phyloP scores from a whole-genome alignment of 2,113 vertebrate genomes.

The Cyanistes caeruleus region DNA sequence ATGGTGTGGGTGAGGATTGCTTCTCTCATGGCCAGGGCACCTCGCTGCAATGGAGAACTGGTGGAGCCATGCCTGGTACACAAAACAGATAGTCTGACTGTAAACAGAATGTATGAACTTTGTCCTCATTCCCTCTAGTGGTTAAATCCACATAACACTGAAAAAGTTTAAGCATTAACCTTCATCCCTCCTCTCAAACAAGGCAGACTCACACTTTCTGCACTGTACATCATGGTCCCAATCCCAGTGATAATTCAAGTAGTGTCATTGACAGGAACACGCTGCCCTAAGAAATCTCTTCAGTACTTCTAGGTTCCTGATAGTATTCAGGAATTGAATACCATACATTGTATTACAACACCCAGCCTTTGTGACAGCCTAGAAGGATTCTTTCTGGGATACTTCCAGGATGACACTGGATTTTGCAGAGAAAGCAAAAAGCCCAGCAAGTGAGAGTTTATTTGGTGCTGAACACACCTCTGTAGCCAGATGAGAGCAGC shows the following conservation, averaged over 20 bases:
- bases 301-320: not conserved
- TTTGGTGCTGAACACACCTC: not conserved
- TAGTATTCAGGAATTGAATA: not conserved
- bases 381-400: not conserved
- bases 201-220: not conserved
- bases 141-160: not conserved
- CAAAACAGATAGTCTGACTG: not conserved
- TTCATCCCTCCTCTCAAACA: not conserved
- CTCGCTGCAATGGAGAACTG: not conserved
- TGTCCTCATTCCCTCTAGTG: constrained; percentile 29
- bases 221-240: not conserved
- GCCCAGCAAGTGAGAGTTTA: not conserved
- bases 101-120: not conserved
- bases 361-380: not conserved
- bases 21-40: not conserved
- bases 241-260: not conserved
- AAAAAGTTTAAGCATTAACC: not conserved
- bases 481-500: not conserved
- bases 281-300: not conserved
- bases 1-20: not conserved
- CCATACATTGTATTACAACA: not conserved
- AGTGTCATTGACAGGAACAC: not conserved
- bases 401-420: not conserved
- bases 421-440: not conserved
- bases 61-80: not conserved